Percentiles rank a stretch among this genome's conserved stretches.
Evolutionary conservation across 2,113 vertebrate genomes (phyloP).

Genomic region (Petroica traversi): DNA sequence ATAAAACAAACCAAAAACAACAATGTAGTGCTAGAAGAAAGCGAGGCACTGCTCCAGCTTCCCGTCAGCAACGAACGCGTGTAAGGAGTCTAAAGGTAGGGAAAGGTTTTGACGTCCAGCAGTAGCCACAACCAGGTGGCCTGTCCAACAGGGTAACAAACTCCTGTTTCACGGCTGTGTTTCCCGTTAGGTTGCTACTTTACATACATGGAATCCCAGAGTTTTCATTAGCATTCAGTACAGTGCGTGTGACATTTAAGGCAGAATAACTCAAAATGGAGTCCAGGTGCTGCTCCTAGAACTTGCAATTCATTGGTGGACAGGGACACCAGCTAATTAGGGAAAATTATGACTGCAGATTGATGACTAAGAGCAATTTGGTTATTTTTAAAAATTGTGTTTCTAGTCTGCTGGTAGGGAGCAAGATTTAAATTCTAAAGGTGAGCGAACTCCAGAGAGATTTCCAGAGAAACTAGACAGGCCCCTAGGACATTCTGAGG

Average conservation of each 20-base stretch:
- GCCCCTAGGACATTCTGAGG: not conserved
- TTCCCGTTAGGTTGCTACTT: not conserved
- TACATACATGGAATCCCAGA: accelerated
- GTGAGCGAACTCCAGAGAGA: not conserved
- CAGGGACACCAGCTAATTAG: not conserved
- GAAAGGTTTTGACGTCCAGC: accelerated
- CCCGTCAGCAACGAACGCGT: accelerated
- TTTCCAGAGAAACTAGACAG: not conserved
- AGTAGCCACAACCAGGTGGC: no score
- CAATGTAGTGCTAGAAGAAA: not conserved
- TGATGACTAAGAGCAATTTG: not conserved
- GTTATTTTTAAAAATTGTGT: not conserved
- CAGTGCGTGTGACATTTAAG: no score
- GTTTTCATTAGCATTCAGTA: not conserved
- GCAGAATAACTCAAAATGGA: not conserved
- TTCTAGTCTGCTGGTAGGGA: not conserved
- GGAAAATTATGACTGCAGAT: not conserved
- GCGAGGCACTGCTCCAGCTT: accelerated
- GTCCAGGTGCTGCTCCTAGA: no score
- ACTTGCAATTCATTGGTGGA: not conserved
- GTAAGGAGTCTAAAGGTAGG: accelerated
- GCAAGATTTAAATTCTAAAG: not conserved
- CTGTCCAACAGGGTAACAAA: not conserved
- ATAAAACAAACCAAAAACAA: not conserved
- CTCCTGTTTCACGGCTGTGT: accelerated